A percentile compares a stretch with the other conserved stretches of the same genome.
These are phyloP conservation scores for Plagodis pulveraria DNA, from an alignment of 2,888 invertebrate species.

Conservation along the genomic window DNA sequence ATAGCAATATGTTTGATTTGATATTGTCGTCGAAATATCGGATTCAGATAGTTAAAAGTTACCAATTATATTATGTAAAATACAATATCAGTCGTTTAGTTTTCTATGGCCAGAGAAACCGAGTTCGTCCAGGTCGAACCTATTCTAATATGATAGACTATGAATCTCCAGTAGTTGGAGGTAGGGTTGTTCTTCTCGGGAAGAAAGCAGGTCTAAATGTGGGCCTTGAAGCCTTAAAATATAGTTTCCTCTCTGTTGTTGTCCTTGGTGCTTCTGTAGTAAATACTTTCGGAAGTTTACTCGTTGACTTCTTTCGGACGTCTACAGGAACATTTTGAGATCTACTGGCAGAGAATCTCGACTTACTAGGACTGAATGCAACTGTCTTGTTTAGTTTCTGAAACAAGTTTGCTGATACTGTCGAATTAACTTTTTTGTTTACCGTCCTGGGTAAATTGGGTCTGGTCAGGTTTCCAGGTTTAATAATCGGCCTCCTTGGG, in stretches of 20 bases:
- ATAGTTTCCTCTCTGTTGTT: slow-evolving; percentile 70
- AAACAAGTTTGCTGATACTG: slow-evolving; percentile 49
- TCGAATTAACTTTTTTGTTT: slow-evolving; percentile 60
- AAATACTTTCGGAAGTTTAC: slow-evolving; percentile 54
- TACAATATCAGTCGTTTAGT: slow-evolving; percentile 55
- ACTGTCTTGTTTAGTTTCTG: slow-evolving; percentile 70
- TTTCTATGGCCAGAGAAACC: slow-evolving; percentile 65
- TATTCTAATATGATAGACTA: slow-evolving; percentile 23
- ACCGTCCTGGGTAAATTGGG: slow-evolving; percentile 35
- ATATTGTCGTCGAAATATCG: slow-evolving; percentile 39
- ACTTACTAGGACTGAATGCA: slow-evolving; percentile 63
- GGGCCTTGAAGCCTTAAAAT: slow-evolving; percentile 70
- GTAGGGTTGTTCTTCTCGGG: slow-evolving; percentile 63
- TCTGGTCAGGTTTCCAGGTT: slow-evolving; percentile 66
- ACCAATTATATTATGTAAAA: slow-evolving; percentile 40
- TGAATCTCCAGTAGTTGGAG: slow-evolving; percentile 49
- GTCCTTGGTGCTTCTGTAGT: slow-evolving; percentile 71
- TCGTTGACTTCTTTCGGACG: slow-evolving; percentile 63
- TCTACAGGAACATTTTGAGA: slow-evolving; percentile 77
- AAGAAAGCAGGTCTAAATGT: slow-evolving; percentile 71
- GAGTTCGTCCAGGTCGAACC: slow-evolving; percentile 48
- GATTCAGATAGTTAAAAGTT: slow-evolving; percentile 40
- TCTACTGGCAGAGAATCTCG: slow-evolving; percentile 66
- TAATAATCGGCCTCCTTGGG: slow-evolving; percentile 68
- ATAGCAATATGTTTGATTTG: neutral